Conservation (phyloP, 2,113 vertebrate genomes). For the Amblyornis subalaris region DNA sequence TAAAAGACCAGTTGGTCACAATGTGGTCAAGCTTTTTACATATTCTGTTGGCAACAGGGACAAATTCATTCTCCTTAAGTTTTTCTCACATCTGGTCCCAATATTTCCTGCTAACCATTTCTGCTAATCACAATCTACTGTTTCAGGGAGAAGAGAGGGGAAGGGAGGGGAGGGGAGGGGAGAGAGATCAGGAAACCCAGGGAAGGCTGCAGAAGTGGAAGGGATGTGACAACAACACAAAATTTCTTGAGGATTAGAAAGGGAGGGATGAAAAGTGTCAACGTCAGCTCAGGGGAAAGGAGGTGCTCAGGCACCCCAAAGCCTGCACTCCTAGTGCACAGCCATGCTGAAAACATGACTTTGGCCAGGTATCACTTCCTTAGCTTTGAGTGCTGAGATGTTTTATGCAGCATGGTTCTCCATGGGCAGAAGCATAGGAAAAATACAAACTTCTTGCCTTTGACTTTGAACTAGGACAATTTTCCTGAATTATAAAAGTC, state of each 20-base stretch:
- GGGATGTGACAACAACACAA: no score
- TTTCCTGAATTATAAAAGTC: background rate
- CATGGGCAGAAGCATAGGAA: background rate
- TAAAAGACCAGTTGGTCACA: background rate
- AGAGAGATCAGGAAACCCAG: background rate
- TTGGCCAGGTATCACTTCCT: background rate
- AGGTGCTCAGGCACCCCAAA: background rate
- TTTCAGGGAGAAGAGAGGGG: background rate
- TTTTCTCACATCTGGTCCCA: background rate
- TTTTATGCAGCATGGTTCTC: background rate
- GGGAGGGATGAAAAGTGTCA: background rate
- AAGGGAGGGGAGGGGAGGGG: background rate
- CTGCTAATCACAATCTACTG: background rate
- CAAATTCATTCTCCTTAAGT: background rate
- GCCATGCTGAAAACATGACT: background rate
- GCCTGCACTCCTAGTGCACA: background rate
- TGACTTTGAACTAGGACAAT: background rate
- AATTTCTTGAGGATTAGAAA: background rate
- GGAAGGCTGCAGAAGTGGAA: background rate
- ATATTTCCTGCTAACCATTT: background rate
- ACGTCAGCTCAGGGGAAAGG: background rate
- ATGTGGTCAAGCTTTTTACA: background rate
- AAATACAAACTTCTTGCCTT: background rate
- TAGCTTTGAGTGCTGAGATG: background rate
- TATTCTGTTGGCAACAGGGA: background rate